Evolutionary conservation across 2,888 invertebrate genomes (phyloP).

Genomic region (Drosophila subsilvestris): DNA sequence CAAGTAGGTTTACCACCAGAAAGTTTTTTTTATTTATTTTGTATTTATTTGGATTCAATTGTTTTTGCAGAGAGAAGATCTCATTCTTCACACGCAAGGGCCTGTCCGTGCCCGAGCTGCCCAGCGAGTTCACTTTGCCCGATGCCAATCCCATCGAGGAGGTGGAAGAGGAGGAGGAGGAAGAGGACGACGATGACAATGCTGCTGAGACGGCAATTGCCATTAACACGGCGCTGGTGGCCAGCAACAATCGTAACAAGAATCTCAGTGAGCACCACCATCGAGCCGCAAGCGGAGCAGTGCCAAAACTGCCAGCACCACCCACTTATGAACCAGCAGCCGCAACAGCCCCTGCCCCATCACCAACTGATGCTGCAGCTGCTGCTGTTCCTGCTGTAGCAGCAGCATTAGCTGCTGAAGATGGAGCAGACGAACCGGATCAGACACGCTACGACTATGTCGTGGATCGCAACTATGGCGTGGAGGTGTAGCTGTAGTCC

Average conservation of each 20-base stretch:
- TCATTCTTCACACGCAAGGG: conserved; percentile 96
- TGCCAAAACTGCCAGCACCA: conserved; percentile 49
- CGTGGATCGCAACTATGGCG: conserved; percentile 92
- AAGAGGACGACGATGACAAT: conserved; percentile 76
- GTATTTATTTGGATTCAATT: neutral
- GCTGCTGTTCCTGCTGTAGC: conserved; percentile 19
- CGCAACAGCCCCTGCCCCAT: conserved; percentile 16
- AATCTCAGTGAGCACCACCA: conserved; percentile 82
- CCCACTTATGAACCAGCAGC: neutral
- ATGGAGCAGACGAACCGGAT: conserved; percentile 37
- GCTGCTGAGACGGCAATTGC: conserved; percentile 81
- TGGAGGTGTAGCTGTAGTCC: conserved; percentile 87
- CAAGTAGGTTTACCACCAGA: conserved; percentile 88
- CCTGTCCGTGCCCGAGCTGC: conserved; percentile 90
- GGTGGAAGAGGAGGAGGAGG: conserved; percentile 78
- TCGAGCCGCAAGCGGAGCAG: conserved; percentile 52
- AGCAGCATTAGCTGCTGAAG: conserved; percentile 15
- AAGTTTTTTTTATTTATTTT: neutral
- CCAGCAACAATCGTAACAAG: conserved; percentile 83
- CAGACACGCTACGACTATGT: conserved; percentile 90
- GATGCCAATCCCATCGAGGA: conserved; percentile 84
- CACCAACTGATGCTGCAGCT: conserved; percentile 6
- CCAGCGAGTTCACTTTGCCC: conserved; percentile 86
- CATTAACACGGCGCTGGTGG: conserved; percentile 82
- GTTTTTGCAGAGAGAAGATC: conserved; percentile 94